These are phyloP conservation scores for Amiota mariae DNA, from an alignment of 2,888 invertebrate genomes.

Conservation along the genomic window DNA sequence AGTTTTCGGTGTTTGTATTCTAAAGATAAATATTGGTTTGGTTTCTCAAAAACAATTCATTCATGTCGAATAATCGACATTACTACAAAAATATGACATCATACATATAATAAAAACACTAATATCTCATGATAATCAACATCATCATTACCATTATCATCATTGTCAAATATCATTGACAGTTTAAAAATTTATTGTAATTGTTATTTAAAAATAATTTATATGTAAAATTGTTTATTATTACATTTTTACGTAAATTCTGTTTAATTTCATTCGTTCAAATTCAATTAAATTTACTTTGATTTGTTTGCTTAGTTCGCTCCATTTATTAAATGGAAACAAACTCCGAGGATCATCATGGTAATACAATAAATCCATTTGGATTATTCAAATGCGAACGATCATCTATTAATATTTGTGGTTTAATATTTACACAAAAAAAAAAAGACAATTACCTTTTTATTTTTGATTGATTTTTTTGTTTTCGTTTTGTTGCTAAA, in stretches of 20 bases:
- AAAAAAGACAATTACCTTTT: too few relatives aligned
- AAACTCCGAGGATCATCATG: too few relatives aligned
- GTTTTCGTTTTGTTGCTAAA: too few relatives aligned
- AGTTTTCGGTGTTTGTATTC: too few relatives aligned
- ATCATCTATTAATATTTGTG: too few relatives aligned
- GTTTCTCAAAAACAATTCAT: background rate
- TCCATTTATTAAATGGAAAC: too few relatives aligned
- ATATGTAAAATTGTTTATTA: constrained; percentile 7
- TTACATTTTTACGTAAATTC: constrained; percentile 27
- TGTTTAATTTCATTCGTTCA: background rate
- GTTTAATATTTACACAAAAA: too few relatives aligned
- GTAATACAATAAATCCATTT: too few relatives aligned
- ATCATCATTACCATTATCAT: constrained; percentile 11
- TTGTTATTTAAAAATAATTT: constrained; percentile 15
- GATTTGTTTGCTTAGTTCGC: constrained; percentile 3
- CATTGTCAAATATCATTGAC: background rate
- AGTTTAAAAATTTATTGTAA: background rate
- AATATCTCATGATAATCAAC: background rate
- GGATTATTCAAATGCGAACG: too few relatives aligned
- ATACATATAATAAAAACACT: background rate
- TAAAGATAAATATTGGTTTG: background rate
- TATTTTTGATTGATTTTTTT: too few relatives aligned
- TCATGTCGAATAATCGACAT: background rate
- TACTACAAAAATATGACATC: constrained; percentile 26
- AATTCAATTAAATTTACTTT: background rate